Conservation (phyloP, 2,888 invertebrate species). For the Cremastinae sp. region DNA sequence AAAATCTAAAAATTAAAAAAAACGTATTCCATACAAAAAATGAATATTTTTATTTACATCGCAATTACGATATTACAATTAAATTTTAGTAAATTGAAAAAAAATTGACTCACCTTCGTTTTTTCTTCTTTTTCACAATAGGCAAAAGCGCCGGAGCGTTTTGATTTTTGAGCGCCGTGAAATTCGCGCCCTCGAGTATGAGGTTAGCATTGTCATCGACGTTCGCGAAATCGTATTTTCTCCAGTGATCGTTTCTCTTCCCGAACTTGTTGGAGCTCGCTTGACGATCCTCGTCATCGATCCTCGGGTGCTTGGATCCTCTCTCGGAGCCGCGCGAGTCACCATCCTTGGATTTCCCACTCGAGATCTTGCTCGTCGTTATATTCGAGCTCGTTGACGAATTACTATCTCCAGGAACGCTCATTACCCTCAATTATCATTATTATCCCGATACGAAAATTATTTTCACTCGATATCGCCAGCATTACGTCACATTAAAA, state of each 20-base stretch:
- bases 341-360: conserved; percentile 24
- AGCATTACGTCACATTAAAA: conserved; percentile 56
- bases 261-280: neutral
- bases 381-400: conserved; percentile 50
- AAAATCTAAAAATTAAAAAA: too few species aligned
- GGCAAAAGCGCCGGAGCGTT: conserved; percentile 53
- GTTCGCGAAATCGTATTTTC: conserved; percentile 38
- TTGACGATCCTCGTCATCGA: conserved; percentile 13
- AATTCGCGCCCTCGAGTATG: conserved; percentile 16
- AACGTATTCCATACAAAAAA: too few species aligned
- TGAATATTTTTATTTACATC: too few species aligned
- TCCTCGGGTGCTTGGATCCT: conserved; percentile 49
- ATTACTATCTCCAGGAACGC: conserved; percentile 65
- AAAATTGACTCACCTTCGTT: conserved; percentile 66
- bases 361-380: conserved; percentile 49
- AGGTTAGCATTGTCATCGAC: neutral
- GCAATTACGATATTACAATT: too few species aligned
- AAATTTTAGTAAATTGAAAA: neutral
- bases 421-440: conserved; percentile 70
- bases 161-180: conserved; percentile 24
- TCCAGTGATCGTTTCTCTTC: conserved; percentile 36
- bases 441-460: conserved; percentile 57
- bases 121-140: conserved; percentile 64
- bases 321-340: conserved; percentile 9
- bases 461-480: conserved; percentile 29